Evolutionary conservation across 2,113 vertebrate genomes (phyloP).

Genomic region (Nyctibius bracteatus): DNA sequence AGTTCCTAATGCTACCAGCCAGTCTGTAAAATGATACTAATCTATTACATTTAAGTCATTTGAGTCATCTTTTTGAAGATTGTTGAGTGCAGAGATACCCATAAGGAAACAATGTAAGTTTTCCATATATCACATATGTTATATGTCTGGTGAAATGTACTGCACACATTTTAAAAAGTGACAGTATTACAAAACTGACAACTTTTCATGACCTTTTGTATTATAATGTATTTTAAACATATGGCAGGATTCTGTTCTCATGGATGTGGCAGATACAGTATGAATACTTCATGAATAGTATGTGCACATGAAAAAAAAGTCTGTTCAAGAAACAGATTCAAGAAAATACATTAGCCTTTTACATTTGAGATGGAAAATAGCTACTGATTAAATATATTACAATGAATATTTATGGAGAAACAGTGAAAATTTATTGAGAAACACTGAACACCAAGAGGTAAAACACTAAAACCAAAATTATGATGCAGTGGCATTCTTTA

Average conservation of each 20-base stretch:
- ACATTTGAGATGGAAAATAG: neutral
- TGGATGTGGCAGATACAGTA: conserved; percentile 31
- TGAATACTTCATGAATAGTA: conserved; percentile 55
- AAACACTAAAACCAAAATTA: neutral
- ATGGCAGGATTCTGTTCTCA: conserved; percentile 43
- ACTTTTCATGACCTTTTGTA: conserved; percentile 68
- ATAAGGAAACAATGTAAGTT: conserved; percentile 76
- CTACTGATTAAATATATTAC: neutral
- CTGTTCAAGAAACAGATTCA: neutral
- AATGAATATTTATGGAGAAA: conserved; percentile 5
- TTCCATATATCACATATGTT: conserved; percentile 68
- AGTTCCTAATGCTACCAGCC: conserved; percentile 66
- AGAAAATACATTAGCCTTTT: conserved; percentile 19
- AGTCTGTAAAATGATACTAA: conserved; percentile 72
- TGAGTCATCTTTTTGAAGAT: conserved; percentile 74
- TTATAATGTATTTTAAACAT: conserved; percentile 69
- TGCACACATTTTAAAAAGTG: conserved; percentile 67
- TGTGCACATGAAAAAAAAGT: conserved; percentile 2
- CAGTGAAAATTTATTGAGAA: neutral
- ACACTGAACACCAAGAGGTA: neutral
- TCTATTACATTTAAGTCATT: conserved; percentile 70
- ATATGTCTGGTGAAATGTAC: conserved; percentile 70
- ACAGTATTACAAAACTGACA: conserved; percentile 75
- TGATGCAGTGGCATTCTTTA: neutral
- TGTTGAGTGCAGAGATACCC: conserved; percentile 32